Evolutionary conservation across 1,140 invertebrate genomes (phyloP).

Genomic region (Thalassaphorura encarpata): DNA sequence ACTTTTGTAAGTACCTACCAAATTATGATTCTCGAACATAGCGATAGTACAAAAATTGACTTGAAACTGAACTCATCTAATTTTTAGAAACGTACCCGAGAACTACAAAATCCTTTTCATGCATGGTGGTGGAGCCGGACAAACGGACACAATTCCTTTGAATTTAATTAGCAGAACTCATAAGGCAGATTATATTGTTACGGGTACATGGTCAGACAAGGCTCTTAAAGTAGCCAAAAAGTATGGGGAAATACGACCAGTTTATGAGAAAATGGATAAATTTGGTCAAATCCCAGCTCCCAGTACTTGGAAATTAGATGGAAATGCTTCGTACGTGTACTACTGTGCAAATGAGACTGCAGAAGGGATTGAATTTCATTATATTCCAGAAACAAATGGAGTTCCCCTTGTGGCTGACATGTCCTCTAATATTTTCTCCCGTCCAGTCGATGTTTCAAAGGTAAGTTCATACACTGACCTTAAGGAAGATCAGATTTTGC

Average conservation of each 20-base stretch:
- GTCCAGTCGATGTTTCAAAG: constrained; percentile 78
- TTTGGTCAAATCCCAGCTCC: constrained; percentile 61
- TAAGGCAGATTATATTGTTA: constrained; percentile 75
- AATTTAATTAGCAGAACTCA: constrained; percentile 75
- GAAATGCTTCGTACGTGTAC: constrained; percentile 92
- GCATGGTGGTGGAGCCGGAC: constrained; percentile 88
- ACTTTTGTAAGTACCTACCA: constrained; percentile 60
- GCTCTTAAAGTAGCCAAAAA: constrained; percentile 91
- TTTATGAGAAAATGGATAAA: constrained; percentile 62
- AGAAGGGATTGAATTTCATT: constrained; percentile 89
- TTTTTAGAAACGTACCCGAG: constrained; percentile 69
- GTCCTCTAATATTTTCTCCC: constrained; percentile 92
- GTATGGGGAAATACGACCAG: constrained; percentile 81
- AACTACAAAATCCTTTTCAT: constrained; percentile 92
- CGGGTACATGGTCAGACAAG: constrained; percentile 65
- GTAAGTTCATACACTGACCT: constrained; percentile 46
- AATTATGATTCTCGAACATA: neutral
- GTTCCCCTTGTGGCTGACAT: constrained; percentile 90
- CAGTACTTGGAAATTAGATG: constrained; percentile 68
- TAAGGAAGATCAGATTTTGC: no score
- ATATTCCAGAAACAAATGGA: constrained; percentile 70
- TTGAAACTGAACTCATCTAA: no score
- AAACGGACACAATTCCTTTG: constrained; percentile 84
- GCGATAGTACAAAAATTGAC: constrained; percentile 15
- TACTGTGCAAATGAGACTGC: constrained; percentile 98